Percentiles rank a stretch among this genome's conserved stretches.
phyloP scores from a whole-genome alignment of 2,888 invertebrate species.

The Xanthostigma xanthostigma region DNA sequence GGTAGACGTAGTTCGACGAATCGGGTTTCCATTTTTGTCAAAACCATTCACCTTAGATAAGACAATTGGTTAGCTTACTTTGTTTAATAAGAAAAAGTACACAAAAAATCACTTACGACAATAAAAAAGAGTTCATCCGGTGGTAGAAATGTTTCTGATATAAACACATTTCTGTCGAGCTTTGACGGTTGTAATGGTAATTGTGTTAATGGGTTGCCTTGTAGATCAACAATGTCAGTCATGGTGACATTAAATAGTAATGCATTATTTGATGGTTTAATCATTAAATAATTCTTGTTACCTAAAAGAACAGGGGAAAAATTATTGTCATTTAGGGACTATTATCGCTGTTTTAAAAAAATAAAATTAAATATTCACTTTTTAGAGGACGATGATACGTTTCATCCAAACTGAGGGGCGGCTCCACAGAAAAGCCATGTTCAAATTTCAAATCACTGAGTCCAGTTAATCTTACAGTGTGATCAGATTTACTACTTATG shows the following conservation, averaged over 20 bases:
- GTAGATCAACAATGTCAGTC: constrained; percentile 16
- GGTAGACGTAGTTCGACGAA: constrained; percentile 47
- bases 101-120: constrained; percentile 30
- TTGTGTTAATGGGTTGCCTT: constrained; percentile 11
- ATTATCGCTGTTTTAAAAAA: constrained; percentile 4
- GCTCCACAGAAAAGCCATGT: constrained; percentile 47
- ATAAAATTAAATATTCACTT: constrained; percentile 22
- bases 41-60: constrained; percentile 39
- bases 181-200: constrained; percentile 12
- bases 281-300: constrained; percentile 17
- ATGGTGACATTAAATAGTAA: constrained; percentile 18
- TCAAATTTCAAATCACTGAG: constrained; percentile 47
- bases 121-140: constrained; percentile 51
- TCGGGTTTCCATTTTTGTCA: constrained; percentile 41
- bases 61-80: too few relatives aligned
- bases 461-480: constrained; percentile 51
- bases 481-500: constrained; percentile 41
- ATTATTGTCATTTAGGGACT: constrained; percentile 1
- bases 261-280: constrained; percentile 17
- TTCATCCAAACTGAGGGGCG: constrained; percentile 31
- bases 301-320: constrained; percentile 13
- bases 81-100: too few relatives aligned
- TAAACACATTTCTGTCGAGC: constrained; percentile 12
- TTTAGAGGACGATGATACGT: constrained; percentile 43
- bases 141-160: constrained; percentile 44